A percentile compares a stretch with the other conserved stretches of the same genome.
Conservation (phyloP, 1,140 invertebrate species). For the Procambarus virginalis region DNA sequence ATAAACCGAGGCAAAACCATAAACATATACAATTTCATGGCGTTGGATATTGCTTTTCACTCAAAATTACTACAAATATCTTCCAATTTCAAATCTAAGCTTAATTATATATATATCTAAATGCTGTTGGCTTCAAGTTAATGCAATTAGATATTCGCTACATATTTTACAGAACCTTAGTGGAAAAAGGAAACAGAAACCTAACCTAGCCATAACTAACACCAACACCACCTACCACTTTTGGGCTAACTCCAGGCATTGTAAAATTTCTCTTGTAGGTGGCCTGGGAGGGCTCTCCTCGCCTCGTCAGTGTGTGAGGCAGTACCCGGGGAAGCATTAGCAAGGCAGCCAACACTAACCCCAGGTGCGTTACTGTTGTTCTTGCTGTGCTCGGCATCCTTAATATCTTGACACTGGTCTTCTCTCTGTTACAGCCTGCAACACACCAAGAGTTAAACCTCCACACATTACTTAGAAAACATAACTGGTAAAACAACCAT, state of each 20-base stretch:
- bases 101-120: not conserved
- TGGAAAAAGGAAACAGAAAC: not conserved
- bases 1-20: no score
- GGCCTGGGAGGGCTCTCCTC: slow-evolving; percentile 7
- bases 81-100: no score
- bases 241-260: slow-evolving; percentile 64
- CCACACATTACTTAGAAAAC: no score
- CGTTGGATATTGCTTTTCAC: not conserved
- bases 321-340: not conserved
- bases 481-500: no score
- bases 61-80: not conserved
- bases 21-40: no score
- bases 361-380: not conserved
- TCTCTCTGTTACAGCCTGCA: not conserved
- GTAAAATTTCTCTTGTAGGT: slow-evolving; percentile 56
- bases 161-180: not conserved
- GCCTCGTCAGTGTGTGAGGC: not conserved
- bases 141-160: not conserved
- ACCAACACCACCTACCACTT: slow-evolving; percentile 28
- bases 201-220: not conserved
- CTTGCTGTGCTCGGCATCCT: not conserved
- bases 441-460: not conserved
- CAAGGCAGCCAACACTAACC: not conserved
- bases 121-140: not conserved
- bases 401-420: not conserved